Conservation (phyloP, 2,888 invertebrate genomes). For the Yponomeuta sedellus region DNA sequence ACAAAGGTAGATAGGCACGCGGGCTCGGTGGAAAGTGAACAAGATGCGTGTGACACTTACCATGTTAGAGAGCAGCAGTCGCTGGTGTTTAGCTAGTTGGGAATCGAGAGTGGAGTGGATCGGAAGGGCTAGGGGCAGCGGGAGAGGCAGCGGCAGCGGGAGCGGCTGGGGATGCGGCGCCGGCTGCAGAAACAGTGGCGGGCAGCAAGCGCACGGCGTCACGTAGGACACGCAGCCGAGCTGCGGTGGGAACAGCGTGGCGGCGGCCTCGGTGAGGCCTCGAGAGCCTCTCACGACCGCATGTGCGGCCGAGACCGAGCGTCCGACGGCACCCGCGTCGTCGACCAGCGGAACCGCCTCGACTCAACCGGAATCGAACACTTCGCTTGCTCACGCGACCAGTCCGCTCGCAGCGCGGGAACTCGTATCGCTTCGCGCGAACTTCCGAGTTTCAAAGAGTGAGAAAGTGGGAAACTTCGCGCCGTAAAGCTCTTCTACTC, state of each 20-base stretch:
- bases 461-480: slow-evolving; percentile 33
- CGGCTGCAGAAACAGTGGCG: slow-evolving; percentile 67
- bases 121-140: slow-evolving; percentile 65
- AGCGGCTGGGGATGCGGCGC: slow-evolving; percentile 61
- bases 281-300: slow-evolving; percentile 68
- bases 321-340: slow-evolving; percentile 60
- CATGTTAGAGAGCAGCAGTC: slow-evolving; percentile 76
- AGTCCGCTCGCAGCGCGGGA: slow-evolving; percentile 25
- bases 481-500: not conserved
- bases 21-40: slow-evolving; percentile 27
- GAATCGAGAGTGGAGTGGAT: slow-evolving; percentile 65
- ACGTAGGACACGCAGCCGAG: slow-evolving; percentile 75
- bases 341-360: slow-evolving; percentile 32
- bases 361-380: not conserved
- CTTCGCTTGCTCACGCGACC: slow-evolving; percentile 28
- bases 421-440: slow-evolving; percentile 17
- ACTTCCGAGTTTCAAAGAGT: slow-evolving; percentile 20
- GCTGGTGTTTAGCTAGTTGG: slow-evolving; percentile 71
- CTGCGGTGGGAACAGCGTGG: slow-evolving; percentile 77
- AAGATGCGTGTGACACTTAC: slow-evolving; percentile 44
- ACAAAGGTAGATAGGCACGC: slow-evolving; percentile 34
- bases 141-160: slow-evolving; percentile 64
- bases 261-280: slow-evolving; percentile 75
- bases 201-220: slow-evolving; percentile 72
- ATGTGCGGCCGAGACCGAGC: slow-evolving; percentile 65